A percentile compares a stretch with the other conserved stretches of the same genome.
phyloP scores from a whole-genome alignment of 2,113 vertebrate genomes.

The Symphodus melops region DNA sequence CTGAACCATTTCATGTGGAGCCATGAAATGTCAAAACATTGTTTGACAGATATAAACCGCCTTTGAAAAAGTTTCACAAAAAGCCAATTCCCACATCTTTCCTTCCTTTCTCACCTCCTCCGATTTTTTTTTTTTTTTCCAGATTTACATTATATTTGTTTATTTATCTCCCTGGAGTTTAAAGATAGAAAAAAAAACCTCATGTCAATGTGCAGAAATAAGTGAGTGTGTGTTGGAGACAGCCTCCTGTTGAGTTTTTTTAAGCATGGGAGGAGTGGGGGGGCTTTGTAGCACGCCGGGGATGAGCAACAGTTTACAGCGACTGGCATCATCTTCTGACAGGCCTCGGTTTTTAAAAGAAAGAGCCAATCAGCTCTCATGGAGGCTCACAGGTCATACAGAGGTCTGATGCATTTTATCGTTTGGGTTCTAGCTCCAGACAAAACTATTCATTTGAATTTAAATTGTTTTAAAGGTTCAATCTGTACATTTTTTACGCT shows the following conservation, averaged over 20 bases:
- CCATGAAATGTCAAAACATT: conserved; percentile 39
- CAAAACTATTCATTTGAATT: background rate
- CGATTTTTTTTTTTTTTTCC: conserved; percentile 9
- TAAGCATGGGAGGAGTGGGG: conserved; percentile 30
- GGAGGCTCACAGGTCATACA: conserved; percentile 54
- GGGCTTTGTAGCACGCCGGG: conserved; percentile 53
- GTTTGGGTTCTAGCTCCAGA: conserved; percentile 3
- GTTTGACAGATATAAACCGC: conserved; percentile 42
- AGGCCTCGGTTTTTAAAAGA: conserved; percentile 55
- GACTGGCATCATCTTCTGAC: conserved; percentile 55
- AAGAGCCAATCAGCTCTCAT: conserved; percentile 61
- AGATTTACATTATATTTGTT: conserved; percentile 66
- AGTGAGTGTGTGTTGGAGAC: conserved; percentile 28
- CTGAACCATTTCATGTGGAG: conserved; percentile 32
- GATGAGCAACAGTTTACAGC: conserved; percentile 59
- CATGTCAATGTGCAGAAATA: conserved; percentile 49
- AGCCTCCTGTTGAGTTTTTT: conserved; percentile 52
- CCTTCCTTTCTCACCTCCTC: conserved; percentile 18
- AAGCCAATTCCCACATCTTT: conserved; percentile 18
- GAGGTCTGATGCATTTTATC: conserved; percentile 43
- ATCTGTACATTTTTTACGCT: too few species aligned
- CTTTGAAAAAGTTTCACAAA: conserved; percentile 38
- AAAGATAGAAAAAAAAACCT: conserved; percentile 25
- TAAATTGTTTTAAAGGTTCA: too few species aligned
- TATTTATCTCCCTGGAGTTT: conserved; percentile 47